Evolutionary conservation across 1,140 invertebrate species (phyloP).

Genomic region (Rhynchophorus ferrugineus): DNA sequence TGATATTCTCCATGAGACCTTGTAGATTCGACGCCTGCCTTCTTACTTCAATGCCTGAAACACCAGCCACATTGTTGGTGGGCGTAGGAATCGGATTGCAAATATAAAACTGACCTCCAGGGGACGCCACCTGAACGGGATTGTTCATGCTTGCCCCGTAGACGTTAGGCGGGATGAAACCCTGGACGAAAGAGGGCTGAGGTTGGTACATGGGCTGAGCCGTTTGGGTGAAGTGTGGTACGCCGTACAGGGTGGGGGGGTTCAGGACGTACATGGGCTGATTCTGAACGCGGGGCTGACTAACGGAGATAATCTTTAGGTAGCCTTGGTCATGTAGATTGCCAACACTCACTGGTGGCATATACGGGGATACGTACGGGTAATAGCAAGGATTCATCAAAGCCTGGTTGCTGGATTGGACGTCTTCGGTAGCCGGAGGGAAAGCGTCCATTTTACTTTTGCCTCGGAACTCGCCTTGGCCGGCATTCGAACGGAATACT

Average conservation of each 20-base stretch:
- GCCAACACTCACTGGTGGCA: constrained; percentile 17
- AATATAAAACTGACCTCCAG: constrained; percentile 34
- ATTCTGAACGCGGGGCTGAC: constrained; percentile 9
- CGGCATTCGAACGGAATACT: constrained; percentile 1
- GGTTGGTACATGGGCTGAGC: neutral
- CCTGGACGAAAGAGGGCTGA: neutral
- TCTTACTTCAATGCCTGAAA: constrained; percentile 31
- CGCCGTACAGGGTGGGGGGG: constrained; percentile 25
- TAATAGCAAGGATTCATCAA: constrained; percentile 28
- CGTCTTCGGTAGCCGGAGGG: constrained; percentile 15
- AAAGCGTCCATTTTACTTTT: constrained; percentile 16
- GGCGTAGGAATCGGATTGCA: constrained; percentile 33
- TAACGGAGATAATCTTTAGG: constrained; percentile 20
- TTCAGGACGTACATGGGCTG: constrained; percentile 27
- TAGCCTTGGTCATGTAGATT: constrained; percentile 18
- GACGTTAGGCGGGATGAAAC: neutral
- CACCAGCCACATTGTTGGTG: constrained; percentile 23
- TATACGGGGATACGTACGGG: constrained; percentile 24
- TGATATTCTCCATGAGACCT: constrained; percentile 16
- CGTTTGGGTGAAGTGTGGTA: constrained; percentile 10
- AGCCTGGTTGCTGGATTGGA: constrained; percentile 23
- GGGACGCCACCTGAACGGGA: constrained; percentile 23
- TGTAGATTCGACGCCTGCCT: constrained; percentile 24
- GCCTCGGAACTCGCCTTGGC: constrained; percentile 5
- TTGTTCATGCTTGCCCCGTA: constrained; percentile 6